phyloP scores from a whole-genome alignment of 2,888 invertebrate species.

The Trissoscelio sp. region DNA sequence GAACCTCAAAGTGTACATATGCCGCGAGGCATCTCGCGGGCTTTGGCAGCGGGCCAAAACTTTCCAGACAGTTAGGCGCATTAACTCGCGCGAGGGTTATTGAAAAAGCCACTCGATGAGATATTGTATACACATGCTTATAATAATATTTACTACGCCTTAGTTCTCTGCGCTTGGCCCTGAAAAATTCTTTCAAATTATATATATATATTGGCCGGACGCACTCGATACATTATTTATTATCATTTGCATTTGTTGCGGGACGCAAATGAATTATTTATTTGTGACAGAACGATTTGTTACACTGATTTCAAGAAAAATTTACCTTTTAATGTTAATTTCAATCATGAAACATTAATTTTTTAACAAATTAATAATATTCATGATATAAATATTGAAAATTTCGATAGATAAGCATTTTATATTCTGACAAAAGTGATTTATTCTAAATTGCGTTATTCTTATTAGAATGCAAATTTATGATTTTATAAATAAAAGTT shows the following conservation, averaged over 20 bases:
- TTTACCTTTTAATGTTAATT: no score
- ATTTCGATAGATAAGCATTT: no score
- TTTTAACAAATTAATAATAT: no score
- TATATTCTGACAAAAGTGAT: no score
- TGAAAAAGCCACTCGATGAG: constrained; percentile 71
- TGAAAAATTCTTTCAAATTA: constrained; percentile 39
- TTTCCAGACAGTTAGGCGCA: constrained; percentile 82
- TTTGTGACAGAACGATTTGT: constrained; percentile 7
- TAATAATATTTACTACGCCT: constrained; percentile 72
- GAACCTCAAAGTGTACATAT: constrained; percentile 57
- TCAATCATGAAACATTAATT: no score
- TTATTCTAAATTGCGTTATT: no score
- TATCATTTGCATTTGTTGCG: constrained; percentile 13
- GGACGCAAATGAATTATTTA: constrained; percentile 20
- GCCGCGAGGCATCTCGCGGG: constrained; percentile 51
- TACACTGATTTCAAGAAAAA: no score
- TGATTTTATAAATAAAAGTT: no score
- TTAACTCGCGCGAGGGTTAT: constrained; percentile 73
- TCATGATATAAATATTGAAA: no score
- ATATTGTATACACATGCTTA: constrained; percentile 54
- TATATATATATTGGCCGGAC: constrained; percentile 3
- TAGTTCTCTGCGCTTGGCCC: constrained; percentile 36
- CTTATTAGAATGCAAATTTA: no score
- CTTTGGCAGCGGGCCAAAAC: constrained; percentile 79
- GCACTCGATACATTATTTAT: constrained; percentile 37